phyloP scores from a whole-genome alignment of 2,888 invertebrate species.

The Agriotes lineatus region DNA sequence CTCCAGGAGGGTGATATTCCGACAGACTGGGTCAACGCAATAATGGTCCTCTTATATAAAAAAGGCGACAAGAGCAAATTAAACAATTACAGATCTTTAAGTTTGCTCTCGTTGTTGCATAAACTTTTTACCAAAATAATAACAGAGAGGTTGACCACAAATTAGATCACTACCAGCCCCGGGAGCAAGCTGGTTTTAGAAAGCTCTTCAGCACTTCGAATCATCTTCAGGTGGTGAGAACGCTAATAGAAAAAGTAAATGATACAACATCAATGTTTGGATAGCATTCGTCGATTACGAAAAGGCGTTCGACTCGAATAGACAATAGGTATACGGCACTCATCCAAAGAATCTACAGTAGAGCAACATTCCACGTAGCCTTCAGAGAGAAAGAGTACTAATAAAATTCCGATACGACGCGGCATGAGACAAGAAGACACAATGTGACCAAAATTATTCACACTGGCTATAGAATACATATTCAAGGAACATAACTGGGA shows the following conservation, averaged over 20 bases:
- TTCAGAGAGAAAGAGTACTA: too few species aligned
- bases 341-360: too few species aligned
- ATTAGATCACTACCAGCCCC: background rate
- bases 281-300: slow-evolving; percentile 13
- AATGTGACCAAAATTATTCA: too few species aligned
- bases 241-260: background rate
- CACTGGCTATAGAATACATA: too few species aligned
- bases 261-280: slow-evolving; percentile 2
- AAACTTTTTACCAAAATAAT: slow-evolving; percentile 17
- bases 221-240: background rate
- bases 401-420: too few species aligned
- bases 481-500: too few species aligned
- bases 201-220: background rate
- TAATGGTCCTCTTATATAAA: background rate
- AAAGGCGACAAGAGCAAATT: background rate
- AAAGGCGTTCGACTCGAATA: slow-evolving; percentile 7
- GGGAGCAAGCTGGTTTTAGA: too few species aligned
- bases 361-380: too few species aligned
- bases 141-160: background rate
- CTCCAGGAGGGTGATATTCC: background rate
- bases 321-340: background rate
- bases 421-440: too few species aligned
- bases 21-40: background rate
- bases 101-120: background rate
- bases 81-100: background rate